Percentiles rank a stretch among this genome's conserved stretches.
Conservation (phyloP, 2,888 invertebrate species). For the Polia nebulosa region DNA sequence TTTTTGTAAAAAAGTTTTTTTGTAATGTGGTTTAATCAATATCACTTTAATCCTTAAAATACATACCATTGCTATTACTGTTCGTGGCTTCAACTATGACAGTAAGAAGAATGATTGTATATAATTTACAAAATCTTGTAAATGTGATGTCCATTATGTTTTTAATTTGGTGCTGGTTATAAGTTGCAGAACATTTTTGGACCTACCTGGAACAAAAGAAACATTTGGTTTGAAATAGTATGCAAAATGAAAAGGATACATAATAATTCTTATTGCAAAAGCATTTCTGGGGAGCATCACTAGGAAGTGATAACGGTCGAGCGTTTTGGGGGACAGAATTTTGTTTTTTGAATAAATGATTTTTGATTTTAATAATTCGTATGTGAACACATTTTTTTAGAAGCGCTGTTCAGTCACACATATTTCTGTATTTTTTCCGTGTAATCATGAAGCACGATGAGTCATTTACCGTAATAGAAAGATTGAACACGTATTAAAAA, state of each 20-base stretch:
- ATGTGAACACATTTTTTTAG: background rate
- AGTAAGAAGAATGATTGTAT: constrained; percentile 57
- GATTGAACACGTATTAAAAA: constrained; percentile 45
- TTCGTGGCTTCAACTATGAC: constrained; percentile 53
- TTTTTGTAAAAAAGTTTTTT: background rate
- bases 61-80: constrained; percentile 63
- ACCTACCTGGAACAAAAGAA: constrained; percentile 51
- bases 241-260: background rate
- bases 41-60: background rate
- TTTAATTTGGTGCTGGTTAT: constrained; percentile 23
- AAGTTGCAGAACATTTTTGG: constrained; percentile 52
- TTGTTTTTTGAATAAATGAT: no score
- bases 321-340: no score
- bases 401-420: background rate
- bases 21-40: background rate
- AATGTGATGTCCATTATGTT: constrained; percentile 59
- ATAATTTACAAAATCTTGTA: constrained; percentile 50
- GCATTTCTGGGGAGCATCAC: no score
- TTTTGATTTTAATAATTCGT: background rate
- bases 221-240: background rate
- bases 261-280: background rate
- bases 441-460: constrained; percentile 15
- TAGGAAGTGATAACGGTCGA: no score
- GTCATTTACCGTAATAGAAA: constrained; percentile 7
- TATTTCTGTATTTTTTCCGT: constrained; percentile 2